Percentiles rank a stretch among this genome's conserved stretches.
phyloP scores from a whole-genome alignment of 2,797 vertebrate species.

The Myotis planiceps region DNA sequence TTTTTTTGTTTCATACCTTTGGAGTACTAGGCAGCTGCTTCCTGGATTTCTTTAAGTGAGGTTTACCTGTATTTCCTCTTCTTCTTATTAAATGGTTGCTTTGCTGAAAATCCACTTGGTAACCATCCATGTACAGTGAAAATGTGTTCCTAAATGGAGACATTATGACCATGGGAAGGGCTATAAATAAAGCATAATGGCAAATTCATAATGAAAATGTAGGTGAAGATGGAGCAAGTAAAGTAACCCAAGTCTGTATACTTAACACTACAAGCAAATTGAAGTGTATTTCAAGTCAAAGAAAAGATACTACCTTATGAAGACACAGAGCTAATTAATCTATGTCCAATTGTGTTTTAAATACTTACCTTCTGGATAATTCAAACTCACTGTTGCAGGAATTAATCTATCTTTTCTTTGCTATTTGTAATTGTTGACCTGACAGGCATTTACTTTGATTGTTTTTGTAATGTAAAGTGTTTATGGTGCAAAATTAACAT shows the following conservation, averaged over 20 bases:
- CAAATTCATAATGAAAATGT: conserved; percentile 42
- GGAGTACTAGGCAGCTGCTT: not conserved
- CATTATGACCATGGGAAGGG: not conserved
- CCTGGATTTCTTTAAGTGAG: not conserved
- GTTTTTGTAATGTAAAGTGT: conserved; percentile 52
- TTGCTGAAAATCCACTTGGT: not conserved
- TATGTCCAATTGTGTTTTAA: conserved; percentile 65
- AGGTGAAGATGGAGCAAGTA: not conserved
- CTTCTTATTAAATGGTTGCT: not conserved
- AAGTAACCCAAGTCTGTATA: not conserved
- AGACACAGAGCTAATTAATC: conserved; percentile 72
- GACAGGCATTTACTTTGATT: conserved; percentile 55
- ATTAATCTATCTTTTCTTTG: conserved; percentile 69
- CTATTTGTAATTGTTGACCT: conserved; percentile 66
- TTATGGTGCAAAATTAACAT: conserved; percentile 66
- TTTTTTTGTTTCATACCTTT: not conserved
- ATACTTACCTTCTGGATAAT: conserved; percentile 67
- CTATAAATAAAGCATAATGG: not conserved
- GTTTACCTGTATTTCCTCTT: not conserved
- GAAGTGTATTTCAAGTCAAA: conserved; percentile 47
- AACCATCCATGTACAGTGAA: not conserved
- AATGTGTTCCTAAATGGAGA: not conserved
- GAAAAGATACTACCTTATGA: conserved; percentile 52
- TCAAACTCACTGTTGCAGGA: conserved; percentile 59
- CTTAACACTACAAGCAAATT: not conserved